Conservation (phyloP, 2,888 invertebrate species). For the Notodonta dromedarius region DNA sequence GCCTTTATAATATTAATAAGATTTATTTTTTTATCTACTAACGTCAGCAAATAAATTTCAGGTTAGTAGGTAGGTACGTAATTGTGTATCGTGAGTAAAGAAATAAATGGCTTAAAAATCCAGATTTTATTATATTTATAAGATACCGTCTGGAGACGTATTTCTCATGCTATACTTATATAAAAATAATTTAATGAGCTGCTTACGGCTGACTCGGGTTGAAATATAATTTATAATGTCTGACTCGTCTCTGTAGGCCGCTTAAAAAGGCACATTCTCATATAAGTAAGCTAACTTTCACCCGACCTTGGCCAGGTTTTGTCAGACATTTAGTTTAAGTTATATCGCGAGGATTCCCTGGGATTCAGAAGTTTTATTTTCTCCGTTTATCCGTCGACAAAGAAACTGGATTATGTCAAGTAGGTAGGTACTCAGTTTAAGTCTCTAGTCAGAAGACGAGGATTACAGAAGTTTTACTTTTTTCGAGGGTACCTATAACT, state of each 20-base stretch:
- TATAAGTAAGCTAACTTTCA: conserved; percentile 23
- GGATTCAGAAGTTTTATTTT: conserved; percentile 46
- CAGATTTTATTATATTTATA: not conserved
- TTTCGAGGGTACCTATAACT: conserved; percentile 1
- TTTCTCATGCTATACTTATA: not conserved
- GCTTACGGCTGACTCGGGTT: conserved; percentile 7
- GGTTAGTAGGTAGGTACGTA: no score
- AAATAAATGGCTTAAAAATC: not conserved
- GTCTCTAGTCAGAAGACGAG: conserved; percentile 17
- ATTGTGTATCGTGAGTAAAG: no score
- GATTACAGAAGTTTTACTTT: conserved; percentile 24
- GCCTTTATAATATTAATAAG: no score
- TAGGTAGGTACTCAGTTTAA: conserved; percentile 39
- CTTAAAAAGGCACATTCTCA: conserved; percentile 24
- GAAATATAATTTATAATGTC: conserved; percentile 25
- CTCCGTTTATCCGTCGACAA: conserved; percentile 37
- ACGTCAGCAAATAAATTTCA: not conserved
- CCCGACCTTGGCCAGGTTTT: conserved; percentile 36
- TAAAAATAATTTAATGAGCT: conserved; percentile 11
- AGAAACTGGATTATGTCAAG: conserved; percentile 42
- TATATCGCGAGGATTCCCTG: conserved; percentile 32
- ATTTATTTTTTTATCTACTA: no score
- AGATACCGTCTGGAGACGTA: not conserved
- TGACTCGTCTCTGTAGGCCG: conserved; percentile 27
- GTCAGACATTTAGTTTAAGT: conserved; percentile 30